A percentile compares a stretch with the other conserved stretches of the same genome.
Evolutionary conservation across 2,113 vertebrate genomes (phyloP).

Genomic region (Gopherus flavomarginatus): DNA sequence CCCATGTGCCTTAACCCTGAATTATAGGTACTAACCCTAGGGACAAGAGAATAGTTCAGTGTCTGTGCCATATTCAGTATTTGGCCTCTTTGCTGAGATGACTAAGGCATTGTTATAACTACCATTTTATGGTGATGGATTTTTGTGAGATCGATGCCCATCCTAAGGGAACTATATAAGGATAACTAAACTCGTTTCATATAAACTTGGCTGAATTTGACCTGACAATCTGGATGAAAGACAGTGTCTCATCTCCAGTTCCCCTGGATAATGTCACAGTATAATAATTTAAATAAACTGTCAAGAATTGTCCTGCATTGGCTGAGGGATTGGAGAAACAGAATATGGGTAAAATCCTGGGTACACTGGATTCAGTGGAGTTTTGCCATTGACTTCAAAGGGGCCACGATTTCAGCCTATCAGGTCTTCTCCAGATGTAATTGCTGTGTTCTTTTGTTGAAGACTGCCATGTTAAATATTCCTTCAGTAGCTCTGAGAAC

Average conservation of each 20-base stretch:
- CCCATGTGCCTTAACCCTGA: neutral
- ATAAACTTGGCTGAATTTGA: neutral
- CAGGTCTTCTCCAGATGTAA: neutral
- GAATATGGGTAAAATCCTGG: neutral
- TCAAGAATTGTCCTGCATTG: neutral
- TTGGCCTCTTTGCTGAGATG: neutral
- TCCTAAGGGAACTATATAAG: neutral
- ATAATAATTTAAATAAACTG: neutral
- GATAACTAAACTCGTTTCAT: neutral
- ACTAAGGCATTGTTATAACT: neutral
- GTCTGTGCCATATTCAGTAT: neutral
- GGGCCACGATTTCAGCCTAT: neutral
- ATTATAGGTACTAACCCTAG: neutral
- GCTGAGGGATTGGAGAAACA: neutral
- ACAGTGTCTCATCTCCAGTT: neutral
- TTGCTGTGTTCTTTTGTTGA: fast-evolving
- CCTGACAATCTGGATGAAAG: neutral
- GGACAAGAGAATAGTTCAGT: neutral
- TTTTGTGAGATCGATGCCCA: neutral
- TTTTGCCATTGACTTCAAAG: neutral
- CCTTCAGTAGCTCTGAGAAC: neutral
- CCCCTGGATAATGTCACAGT: neutral
- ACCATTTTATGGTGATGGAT: neutral
- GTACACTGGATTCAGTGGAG: neutral
- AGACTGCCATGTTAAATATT: fast-evolving